These are phyloP conservation scores for Neodiprion virginianus DNA, from an alignment of 1,140 invertebrate species.

Conservation along the genomic window DNA sequence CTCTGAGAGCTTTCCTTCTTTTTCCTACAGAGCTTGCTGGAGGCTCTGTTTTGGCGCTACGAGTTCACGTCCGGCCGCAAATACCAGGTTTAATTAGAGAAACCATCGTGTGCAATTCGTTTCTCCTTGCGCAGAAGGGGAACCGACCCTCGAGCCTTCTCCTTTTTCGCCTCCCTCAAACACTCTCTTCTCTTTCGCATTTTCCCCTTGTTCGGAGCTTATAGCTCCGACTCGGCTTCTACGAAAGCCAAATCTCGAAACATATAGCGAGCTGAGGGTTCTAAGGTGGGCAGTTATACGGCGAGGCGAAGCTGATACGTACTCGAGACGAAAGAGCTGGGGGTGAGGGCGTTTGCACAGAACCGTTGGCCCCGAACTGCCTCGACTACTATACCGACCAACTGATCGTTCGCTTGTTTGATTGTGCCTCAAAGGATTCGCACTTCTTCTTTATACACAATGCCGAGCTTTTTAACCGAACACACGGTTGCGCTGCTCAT, in stretches of 20 bases:
- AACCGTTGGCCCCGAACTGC: background rate
- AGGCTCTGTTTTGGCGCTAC: background rate
- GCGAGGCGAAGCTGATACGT: background rate
- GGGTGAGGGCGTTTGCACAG: background rate
- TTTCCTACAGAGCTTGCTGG: background rate
- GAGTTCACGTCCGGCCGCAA: constrained; percentile 11
- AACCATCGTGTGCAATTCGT: constrained; percentile 8
- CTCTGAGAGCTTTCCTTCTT: background rate
- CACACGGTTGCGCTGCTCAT: background rate
- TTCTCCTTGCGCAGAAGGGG: background rate
- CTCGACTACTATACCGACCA: background rate
- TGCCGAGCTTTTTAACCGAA: background rate
- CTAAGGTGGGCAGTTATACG: background rate
- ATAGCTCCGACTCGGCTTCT: background rate
- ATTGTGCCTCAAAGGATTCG: background rate
- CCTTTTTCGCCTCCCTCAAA: background rate
- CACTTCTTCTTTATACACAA: background rate
- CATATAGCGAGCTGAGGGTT: background rate
- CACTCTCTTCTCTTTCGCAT: background rate
- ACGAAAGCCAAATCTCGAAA: background rate
- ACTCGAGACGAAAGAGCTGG: background rate
- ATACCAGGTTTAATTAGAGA: constrained; percentile 14
- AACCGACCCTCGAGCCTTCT: background rate
- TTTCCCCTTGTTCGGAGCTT: background rate
- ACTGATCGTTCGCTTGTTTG: background rate